A percentile compares a stretch with the other conserved stretches of the same genome.
phyloP scores from a whole-genome alignment of 2,888 invertebrate species.

The Ischnura elegans region DNA sequence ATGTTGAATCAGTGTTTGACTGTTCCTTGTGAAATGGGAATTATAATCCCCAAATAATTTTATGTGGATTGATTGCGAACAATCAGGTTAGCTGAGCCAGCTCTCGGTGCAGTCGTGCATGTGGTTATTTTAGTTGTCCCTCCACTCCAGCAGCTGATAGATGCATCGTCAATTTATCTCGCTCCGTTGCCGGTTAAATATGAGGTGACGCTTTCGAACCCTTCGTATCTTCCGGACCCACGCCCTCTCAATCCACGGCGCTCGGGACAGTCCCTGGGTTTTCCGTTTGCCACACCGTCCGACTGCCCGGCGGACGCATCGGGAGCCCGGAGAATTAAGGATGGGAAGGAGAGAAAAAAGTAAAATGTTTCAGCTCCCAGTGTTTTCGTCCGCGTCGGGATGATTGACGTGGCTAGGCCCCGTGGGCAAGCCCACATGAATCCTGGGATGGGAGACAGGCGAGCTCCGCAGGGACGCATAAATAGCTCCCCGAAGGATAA shows the following conservation, averaged over 20 bases:
- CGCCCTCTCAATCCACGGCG: neutral
- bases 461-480: neutral
- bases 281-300: too few relatives aligned
- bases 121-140: too few relatives aligned
- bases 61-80: too few relatives aligned
- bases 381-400: neutral
- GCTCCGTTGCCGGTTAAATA: neutral
- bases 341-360: neutral
- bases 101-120: too few relatives aligned
- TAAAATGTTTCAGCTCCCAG: neutral
- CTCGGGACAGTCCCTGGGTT: neutral
- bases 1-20: too few relatives aligned
- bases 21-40: too few relatives aligned
- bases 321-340: too few relatives aligned
- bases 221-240: neutral
- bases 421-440: neutral
- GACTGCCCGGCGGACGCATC: too few relatives aligned
- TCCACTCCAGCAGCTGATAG: neutral
- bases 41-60: too few relatives aligned
- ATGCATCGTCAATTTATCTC: neutral
- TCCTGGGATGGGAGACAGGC: neutral
- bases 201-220: neutral
- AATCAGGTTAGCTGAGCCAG: too few relatives aligned
- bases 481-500: neutral
- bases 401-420: neutral